phyloP scores from a whole-genome alignment of 2,797 vertebrate species.

The Oophaga sylvatica region DNA sequence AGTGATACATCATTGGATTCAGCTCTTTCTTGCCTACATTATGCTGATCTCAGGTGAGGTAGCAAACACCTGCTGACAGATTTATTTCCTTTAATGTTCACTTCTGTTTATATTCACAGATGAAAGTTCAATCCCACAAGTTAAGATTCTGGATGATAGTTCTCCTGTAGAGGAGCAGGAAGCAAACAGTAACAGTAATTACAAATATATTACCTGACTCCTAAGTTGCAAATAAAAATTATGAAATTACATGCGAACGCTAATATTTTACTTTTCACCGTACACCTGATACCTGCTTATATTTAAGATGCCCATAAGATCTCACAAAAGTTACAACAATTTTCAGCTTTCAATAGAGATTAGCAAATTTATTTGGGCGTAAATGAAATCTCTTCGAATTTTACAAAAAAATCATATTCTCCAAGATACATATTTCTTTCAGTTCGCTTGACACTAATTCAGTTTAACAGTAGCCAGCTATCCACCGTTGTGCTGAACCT shows the following conservation, averaged over 20 bases:
- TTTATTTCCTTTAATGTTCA: background rate
- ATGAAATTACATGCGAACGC: background rate
- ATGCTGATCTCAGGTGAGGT: too few species aligned
- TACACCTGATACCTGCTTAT: background rate
- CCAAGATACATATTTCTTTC: too few species aligned
- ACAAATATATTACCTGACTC: background rate
- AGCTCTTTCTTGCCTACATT: too few species aligned
- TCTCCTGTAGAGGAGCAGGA: background rate
- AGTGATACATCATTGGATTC: too few species aligned
- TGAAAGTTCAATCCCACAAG: background rate
- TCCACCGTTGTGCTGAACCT: too few species aligned
- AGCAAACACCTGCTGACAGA: too few species aligned
- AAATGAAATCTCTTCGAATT: too few species aligned
- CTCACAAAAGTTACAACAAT: background rate
- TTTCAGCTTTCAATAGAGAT: too few species aligned
- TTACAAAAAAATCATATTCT: too few species aligned
- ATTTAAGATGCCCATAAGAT: background rate
- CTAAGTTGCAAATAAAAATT: background rate
- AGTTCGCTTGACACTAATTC: too few species aligned
- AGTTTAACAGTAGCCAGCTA: too few species aligned
- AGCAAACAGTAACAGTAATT: background rate
- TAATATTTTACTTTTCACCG: background rate
- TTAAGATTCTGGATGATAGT: background rate
- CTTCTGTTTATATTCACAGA: background rate
- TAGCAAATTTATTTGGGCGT: too few species aligned